A percentile compares a stretch with the other conserved stretches of the same genome.
phyloP scores from a whole-genome alignment of 2,888 invertebrate genomes.

The Congeria kusceri region DNA sequence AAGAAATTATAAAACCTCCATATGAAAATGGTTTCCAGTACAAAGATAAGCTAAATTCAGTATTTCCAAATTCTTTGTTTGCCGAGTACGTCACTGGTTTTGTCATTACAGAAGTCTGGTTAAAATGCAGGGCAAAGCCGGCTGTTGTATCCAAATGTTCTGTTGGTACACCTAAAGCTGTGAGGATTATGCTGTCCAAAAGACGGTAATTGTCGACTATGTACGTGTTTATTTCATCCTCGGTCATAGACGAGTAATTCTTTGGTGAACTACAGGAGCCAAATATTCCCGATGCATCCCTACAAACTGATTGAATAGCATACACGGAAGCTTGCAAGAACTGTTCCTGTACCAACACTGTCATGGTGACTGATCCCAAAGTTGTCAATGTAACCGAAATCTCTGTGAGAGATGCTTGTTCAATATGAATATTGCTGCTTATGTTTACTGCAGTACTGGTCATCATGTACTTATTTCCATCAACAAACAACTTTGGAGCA shows the following conservation, averaged over 20 bases:
- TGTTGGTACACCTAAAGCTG: conserved; percentile 40
- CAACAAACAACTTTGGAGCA: conserved; percentile 54
- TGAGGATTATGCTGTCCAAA: conserved; percentile 51
- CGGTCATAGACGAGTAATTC: conserved; percentile 53
- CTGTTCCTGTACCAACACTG: conserved; percentile 51
- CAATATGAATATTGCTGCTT: conserved; percentile 38
- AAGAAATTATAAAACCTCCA: conserved; percentile 69
- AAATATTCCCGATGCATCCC: conserved; percentile 61
- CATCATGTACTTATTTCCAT: conserved; percentile 39
- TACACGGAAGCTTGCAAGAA: conserved; percentile 59
- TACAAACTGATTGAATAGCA: conserved; percentile 52
- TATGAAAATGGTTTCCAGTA: conserved; percentile 69
- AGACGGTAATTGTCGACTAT: conserved; percentile 47
- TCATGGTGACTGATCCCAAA: conserved; percentile 41
- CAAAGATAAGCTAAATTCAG: conserved; percentile 68
- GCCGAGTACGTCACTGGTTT: conserved; percentile 48
- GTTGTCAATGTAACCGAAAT: conserved; percentile 45
- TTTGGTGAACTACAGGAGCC: conserved; percentile 55
- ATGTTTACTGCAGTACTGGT: conserved; percentile 26
- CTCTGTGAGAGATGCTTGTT: conserved; percentile 50
- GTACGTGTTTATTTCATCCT: conserved; percentile 42
- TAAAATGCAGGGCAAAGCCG: conserved; percentile 72
- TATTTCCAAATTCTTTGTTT: conserved; percentile 35
- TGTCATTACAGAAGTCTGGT: conserved; percentile 65
- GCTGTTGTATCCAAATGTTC: conserved; percentile 38